phyloP scores from a whole-genome alignment of 2,888 invertebrate genomes.

The Laspeyria flexula region DNA sequence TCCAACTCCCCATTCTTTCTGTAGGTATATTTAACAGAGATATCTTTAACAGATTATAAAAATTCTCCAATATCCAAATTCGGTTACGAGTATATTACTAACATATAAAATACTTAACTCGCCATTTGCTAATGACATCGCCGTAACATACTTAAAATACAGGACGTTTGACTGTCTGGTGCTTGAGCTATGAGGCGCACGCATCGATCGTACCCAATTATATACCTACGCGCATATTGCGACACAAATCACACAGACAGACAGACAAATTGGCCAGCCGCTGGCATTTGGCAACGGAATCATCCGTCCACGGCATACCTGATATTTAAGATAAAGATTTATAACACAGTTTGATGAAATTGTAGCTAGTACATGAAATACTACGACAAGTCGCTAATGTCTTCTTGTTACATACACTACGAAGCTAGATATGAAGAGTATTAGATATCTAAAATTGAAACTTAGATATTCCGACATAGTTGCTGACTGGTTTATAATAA shows the following conservation, averaged over 20 bases:
- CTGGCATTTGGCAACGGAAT: conserved; percentile 54
- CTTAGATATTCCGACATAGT: too few species aligned
- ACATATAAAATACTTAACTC: neutral
- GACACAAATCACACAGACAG: conserved; percentile 56
- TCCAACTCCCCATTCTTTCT: too few species aligned
- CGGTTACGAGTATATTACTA: too few species aligned
- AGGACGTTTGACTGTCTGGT: conserved; percentile 6
- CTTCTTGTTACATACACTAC: too few species aligned
- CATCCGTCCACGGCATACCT: conserved; percentile 40
- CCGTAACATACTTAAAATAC: neutral
- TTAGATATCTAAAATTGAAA: too few species aligned
- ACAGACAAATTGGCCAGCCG: conserved; percentile 59
- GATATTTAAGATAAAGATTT: conserved; percentile 51
- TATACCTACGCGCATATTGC: conserved; percentile 56
- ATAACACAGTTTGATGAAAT: conserved; percentile 2
- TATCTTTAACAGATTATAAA: too few species aligned
- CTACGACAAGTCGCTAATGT: too few species aligned
- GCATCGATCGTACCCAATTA: conserved; percentile 55
- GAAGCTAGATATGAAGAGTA: too few species aligned
- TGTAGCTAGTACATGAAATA: neutral
- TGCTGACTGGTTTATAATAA: too few species aligned
- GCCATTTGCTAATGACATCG: neutral
- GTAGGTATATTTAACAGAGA: too few species aligned
- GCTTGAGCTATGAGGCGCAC: conserved; percentile 27
- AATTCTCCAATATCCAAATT: too few species aligned